Evolutionary conservation across 2,113 vertebrate genomes (phyloP).

Genomic region (Bos taurus): ARS-UCD2.0 NC_037335.1:105294501-105295000

Average conservation of each 20-base stretch:
- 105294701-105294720: slow-evolving; percentile 7
- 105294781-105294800: slow-evolving; percentile 16
- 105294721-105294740: slow-evolving; percentile 27
- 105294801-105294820: slow-evolving; percentile 5
- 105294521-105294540: slow-evolving; percentile 22
- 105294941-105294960: not conserved
- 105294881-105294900: not conserved
- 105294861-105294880: not conserved
- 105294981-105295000: not conserved
- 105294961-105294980: not conserved
- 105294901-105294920: not conserved
- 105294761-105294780: not conserved
- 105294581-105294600: slow-evolving; percentile 28
- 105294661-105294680: slow-evolving; percentile 50
- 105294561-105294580: slow-evolving; percentile 49
- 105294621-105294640: not conserved
- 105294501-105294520: slow-evolving; percentile 22
- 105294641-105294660: slow-evolving; percentile 44
- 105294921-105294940: not conserved
- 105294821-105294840: not conserved
- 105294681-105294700: slow-evolving; percentile 29
- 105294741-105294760: slow-evolving; percentile 33
- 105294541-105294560: slow-evolving; percentile 32
- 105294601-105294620: slow-evolving; percentile 23
- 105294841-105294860: not conserved